Percentiles rank a stretch among this genome's conserved stretches.
phyloP scores from a whole-genome alignment of 2,797 vertebrate species.

The Muscicapa comitata region DNA sequence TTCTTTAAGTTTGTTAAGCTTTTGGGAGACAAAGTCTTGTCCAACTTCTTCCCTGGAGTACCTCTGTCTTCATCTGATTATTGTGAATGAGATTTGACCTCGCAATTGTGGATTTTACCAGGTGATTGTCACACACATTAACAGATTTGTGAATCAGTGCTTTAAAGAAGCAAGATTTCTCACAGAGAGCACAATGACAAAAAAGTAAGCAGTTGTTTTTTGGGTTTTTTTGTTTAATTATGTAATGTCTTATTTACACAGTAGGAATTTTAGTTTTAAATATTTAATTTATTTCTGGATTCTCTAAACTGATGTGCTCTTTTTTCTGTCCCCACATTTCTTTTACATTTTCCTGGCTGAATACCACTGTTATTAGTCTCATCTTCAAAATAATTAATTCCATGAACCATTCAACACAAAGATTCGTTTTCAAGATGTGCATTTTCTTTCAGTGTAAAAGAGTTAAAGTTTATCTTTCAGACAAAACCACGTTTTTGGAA shows the following conservation, averaged over 20 bases:
- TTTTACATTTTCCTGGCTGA: slow-evolving; percentile 31
- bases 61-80: not conserved
- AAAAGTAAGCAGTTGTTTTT: slow-evolving; percentile 53
- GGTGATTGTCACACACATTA: not conserved
- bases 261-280: slow-evolving; percentile 66
- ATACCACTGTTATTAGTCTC: slow-evolving; percentile 8
- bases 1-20: not conserved
- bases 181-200: not conserved
- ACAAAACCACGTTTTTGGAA: not conserved
- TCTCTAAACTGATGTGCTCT: slow-evolving; percentile 41
- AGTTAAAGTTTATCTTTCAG: not conserved
- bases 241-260: slow-evolving; percentile 66
- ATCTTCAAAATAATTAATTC: slow-evolving; percentile 36
- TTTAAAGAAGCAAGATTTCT: not conserved
- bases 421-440: not conserved
- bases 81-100: not conserved
- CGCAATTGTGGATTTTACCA: not conserved
- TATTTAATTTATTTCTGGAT: slow-evolving; percentile 64
- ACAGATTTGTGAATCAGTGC: not conserved
- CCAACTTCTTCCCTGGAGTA: not conserved
- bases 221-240: slow-evolving; percentile 64
- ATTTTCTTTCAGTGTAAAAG: not conserved
- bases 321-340: not conserved
- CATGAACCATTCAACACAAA: not conserved
- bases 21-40: not conserved